Base-by-base conservation (phyloP, 2,797 vertebrate genomes). In the Sebastes nivosus region DNA sequence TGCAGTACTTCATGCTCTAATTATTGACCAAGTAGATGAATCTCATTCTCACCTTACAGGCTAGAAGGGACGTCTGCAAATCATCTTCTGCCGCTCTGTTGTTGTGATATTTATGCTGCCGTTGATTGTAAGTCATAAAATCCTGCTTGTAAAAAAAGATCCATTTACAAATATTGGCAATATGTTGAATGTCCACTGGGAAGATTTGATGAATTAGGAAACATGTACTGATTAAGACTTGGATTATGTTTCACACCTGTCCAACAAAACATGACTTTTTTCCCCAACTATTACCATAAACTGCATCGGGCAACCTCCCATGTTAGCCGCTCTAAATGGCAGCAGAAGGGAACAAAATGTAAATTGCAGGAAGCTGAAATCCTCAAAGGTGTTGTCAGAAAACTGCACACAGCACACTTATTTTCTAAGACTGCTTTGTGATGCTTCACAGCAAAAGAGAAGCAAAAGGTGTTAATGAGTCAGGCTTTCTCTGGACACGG, bases 401-500 rank as follows among this genome's bases (percentile, higher is more conserved):
- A 86, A 78, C n/a, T 79, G 79, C 84, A 82, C 60, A 82, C n/a
- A 4, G 34, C 64, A 80, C 67, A 32, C 66, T 81, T 81, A 54
- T 81, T 83, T 78, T 72, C 57, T 75, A 42, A 25, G 36, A 72
- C 70, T 20, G 59, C 71, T 75, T 67, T 73, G 68, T 29, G 66
- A 80, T 36, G 71, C 69, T 77, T 70, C 80, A n/a, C 70, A 59
- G 58, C 30, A 74, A 76, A 57, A 57, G 66, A 63, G 63, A 72
- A 75, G 68, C 68, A 42, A 63, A 77, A 67, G 54, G 77, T 88
- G 74, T 63, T 78, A 83, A 91, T 83, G 75, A 88, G 72, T 75
- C 67, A 30, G 42, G 13, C 66, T 73, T 87, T 75, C 42, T 85
- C 46, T 74, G 82, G 74, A 80, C 72, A 24, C 50, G 50, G 57